A percentile compares a stretch with the other conserved stretches of the same genome.
Conservation (phyloP, 2,888 invertebrate species). For the Balanococcus diminutus region DNA sequence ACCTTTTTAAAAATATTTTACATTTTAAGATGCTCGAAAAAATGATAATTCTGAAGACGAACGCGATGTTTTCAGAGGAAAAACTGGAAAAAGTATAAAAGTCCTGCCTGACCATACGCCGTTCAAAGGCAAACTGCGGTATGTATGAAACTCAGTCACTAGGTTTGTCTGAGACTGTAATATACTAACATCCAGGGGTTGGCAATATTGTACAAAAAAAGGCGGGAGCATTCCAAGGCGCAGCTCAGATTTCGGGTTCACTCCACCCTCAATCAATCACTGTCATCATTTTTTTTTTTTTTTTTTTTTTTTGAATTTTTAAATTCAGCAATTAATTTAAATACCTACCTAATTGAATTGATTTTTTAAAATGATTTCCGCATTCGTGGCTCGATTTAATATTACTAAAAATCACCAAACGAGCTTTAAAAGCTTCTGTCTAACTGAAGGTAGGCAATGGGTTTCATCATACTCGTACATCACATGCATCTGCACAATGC, state of each 20-base stretch:
- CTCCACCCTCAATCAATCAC: constrained; percentile 54
- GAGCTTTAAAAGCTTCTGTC: neutral
- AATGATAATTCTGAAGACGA: neutral
- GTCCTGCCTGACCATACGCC: constrained; percentile 43
- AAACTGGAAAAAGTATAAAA: neutral
- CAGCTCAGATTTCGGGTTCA: constrained; percentile 45
- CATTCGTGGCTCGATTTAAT: neutral
- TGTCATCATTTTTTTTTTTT: constrained; percentile 9
- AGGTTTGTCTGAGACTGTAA: constrained; percentile 40
- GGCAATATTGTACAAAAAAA: constrained; percentile 50
- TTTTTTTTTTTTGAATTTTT: neutral
- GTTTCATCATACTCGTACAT: neutral
- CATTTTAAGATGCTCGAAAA: neutral
- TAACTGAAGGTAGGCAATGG: neutral
- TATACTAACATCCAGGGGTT: constrained; percentile 49
- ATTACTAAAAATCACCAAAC: neutral
- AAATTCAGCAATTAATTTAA: neutral
- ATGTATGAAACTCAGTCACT: constrained; percentile 49
- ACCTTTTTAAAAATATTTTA: constrained; percentile 12
- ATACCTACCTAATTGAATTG: neutral
- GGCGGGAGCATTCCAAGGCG: constrained; percentile 51
- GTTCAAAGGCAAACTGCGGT: constrained; percentile 47
- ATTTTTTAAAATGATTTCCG: neutral
- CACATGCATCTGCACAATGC: neutral
- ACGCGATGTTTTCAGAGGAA: constrained; percentile 8